phyloP scores from a whole-genome alignment of 2,888 invertebrate species.

The Caenorhabditis afra region DNA sequence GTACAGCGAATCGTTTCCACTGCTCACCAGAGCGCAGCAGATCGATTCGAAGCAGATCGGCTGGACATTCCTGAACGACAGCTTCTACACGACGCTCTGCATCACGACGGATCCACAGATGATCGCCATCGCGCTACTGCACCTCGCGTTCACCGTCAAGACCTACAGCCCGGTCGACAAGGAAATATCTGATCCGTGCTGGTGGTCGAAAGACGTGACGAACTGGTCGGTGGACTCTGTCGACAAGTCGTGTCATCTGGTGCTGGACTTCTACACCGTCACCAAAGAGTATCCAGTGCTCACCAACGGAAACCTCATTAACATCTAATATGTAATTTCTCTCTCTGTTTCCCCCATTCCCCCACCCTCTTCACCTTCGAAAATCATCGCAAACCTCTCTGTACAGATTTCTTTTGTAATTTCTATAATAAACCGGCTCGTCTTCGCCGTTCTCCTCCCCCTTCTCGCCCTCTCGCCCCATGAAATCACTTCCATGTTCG shows the following conservation, averaged over 20 bases:
- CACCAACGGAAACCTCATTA: slow-evolving; percentile 11
- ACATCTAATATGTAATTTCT: neutral
- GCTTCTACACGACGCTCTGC: slow-evolving; percentile 94
- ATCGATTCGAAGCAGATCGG: slow-evolving; percentile 94
- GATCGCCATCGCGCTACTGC: slow-evolving; percentile 94
- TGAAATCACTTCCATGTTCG: slow-evolving; percentile 18
- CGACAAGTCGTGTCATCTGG: slow-evolving; percentile 56
- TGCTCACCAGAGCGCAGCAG: slow-evolving; percentile 45
- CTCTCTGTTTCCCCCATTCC: neutral
- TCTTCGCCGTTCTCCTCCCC: slow-evolving; percentile 1
- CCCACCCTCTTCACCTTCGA: no score
- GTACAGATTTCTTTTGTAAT: neutral
- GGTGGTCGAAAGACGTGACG: slow-evolving; percentile 54
- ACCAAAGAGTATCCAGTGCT: slow-evolving; percentile 52
- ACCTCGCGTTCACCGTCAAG: slow-evolving; percentile 94
- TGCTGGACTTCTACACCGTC: slow-evolving; percentile 55
- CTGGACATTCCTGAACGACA: slow-evolving; percentile 99
- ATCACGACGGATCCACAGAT: slow-evolving; percentile 98
- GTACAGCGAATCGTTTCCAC: slow-evolving; percentile 87
- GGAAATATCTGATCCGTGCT: slow-evolving; percentile 46
- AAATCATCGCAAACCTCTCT: no score
- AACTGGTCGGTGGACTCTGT: slow-evolving; percentile 52
- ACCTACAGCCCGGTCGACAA: slow-evolving; percentile 22
- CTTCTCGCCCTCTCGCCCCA: no score
- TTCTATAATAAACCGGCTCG: slow-evolving; percentile 4